Evolutionary conservation across 1,140 invertebrate genomes (phyloP).

Genomic region (Apolygus lucorum): DNA sequence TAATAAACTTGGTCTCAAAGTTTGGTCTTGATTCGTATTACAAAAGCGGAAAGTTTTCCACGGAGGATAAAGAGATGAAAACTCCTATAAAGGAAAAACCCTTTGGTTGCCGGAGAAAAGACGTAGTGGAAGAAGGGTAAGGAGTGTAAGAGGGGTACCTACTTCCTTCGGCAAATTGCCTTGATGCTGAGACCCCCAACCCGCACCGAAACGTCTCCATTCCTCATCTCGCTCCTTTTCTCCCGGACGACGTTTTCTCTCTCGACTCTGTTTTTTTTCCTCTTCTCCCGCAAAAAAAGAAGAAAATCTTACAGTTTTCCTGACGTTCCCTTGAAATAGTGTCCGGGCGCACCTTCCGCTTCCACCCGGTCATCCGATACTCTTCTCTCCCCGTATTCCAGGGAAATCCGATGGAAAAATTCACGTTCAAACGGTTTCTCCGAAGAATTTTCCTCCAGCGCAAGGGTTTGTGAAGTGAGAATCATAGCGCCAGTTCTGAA

Average conservation of each 20-base stretch:
- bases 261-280: background rate
- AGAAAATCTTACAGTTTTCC: too few species aligned
- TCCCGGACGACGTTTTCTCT: background rate
- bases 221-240: background rate
- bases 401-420: too few species aligned
- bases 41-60: background rate
- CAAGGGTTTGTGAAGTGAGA: too few species aligned
- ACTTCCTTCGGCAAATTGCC: background rate
- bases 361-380: too few species aligned
- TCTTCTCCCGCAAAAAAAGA: background rate
- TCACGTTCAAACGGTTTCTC: too few species aligned
- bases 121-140: background rate
- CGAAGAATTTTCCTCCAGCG: too few species aligned
- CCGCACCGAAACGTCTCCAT: background rate
- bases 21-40: background rate
- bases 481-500: too few species aligned
- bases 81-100: background rate
- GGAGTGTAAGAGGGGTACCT: background rate
- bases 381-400: too few species aligned
- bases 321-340: too few species aligned
- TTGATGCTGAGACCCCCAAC: background rate
- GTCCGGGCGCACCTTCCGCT: too few species aligned
- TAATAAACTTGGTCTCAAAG: too few species aligned
- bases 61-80: background rate
- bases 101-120: too few species aligned